These are phyloP conservation scores for Enchytraeus crypticus DNA, from an alignment of 2,888 invertebrate species.

Conservation along the genomic window DNA sequence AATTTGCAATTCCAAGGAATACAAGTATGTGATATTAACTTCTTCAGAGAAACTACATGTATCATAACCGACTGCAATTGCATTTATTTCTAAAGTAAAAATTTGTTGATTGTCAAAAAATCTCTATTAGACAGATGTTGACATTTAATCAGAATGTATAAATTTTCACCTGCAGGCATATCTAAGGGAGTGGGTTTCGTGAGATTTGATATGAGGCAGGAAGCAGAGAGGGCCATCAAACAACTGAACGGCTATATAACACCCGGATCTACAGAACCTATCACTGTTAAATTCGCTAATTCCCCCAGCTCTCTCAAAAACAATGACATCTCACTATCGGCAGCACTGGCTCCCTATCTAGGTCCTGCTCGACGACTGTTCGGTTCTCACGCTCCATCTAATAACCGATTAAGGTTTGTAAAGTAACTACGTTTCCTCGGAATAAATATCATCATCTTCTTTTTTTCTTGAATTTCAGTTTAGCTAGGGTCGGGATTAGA, in stretches of 20 bases:
- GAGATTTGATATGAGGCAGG: slow-evolving; percentile 78
- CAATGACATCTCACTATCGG: slow-evolving; percentile 31
- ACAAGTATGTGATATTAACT: too few relatives aligned
- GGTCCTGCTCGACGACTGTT: slow-evolving; percentile 57
- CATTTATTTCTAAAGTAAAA: too few relatives aligned
- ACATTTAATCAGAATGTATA: neutral
- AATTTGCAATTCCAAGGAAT: too few relatives aligned
- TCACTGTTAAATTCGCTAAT: slow-evolving; percentile 88
- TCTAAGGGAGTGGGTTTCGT: slow-evolving; percentile 90
- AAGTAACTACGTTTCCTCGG: neutral
- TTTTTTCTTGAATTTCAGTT: too few relatives aligned
- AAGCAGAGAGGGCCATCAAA: slow-evolving; percentile 82
- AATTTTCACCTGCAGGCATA: slow-evolving; percentile 56
- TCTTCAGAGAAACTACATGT: too few relatives aligned
- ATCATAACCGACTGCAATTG: too few relatives aligned
- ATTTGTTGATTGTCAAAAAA: too few relatives aligned
- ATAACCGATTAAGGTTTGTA: slow-evolving; percentile 44
- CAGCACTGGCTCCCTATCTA: slow-evolving; percentile 38
- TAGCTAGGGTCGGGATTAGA: too few relatives aligned
- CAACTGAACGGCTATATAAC: slow-evolving; percentile 80
- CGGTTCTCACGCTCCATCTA: slow-evolving; percentile 74
- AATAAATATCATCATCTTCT: too few relatives aligned
- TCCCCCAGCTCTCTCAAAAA: slow-evolving; percentile 58
- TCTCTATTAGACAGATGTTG: too few relatives aligned
- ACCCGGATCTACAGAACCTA: slow-evolving; percentile 75